These are phyloP conservation scores for Alsophila aescularia DNA, from an alignment of 2,888 invertebrate species.

Conservation along the genomic window DNA sequence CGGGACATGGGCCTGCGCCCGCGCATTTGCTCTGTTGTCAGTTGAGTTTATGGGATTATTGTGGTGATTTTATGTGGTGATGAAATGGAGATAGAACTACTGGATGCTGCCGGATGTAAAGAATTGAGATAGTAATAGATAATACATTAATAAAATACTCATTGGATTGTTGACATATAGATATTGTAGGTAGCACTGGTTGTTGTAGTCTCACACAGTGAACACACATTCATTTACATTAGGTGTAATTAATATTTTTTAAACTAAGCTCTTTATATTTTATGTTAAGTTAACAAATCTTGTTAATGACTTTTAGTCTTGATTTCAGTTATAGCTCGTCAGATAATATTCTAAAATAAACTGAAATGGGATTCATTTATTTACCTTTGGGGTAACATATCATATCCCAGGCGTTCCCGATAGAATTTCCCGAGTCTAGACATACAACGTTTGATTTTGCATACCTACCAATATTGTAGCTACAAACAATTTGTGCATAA, in stretches of 20 bases:
- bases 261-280: no score
- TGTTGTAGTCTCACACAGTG: no score
- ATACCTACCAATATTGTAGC: conserved; percentile 27
- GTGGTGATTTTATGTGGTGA: conserved; percentile 36
- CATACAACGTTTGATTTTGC: conserved; percentile 50
- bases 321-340: no score
- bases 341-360: conserved; percentile 53
- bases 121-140: conserved; percentile 3
- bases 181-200: no score
- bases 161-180: no score
- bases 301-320: no score
- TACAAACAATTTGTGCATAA: background rate
- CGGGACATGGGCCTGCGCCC: conserved; percentile 62
- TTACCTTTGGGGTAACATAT: conserved; percentile 56
- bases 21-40: conserved; percentile 40
- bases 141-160: background rate
- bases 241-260: no score
- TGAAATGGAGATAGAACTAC: conserved; percentile 28
- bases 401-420: conserved; percentile 50
- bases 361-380: conserved; percentile 59
- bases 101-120: conserved; percentile 1
- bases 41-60: conserved; percentile 39
- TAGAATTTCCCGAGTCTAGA: conserved; percentile 63
- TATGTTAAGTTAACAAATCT: no score
- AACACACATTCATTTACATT: no score